These are phyloP conservation scores for Lamellibrachia columna DNA, from an alignment of 2,888 invertebrate genomes.

Conservation along the genomic window DNA sequence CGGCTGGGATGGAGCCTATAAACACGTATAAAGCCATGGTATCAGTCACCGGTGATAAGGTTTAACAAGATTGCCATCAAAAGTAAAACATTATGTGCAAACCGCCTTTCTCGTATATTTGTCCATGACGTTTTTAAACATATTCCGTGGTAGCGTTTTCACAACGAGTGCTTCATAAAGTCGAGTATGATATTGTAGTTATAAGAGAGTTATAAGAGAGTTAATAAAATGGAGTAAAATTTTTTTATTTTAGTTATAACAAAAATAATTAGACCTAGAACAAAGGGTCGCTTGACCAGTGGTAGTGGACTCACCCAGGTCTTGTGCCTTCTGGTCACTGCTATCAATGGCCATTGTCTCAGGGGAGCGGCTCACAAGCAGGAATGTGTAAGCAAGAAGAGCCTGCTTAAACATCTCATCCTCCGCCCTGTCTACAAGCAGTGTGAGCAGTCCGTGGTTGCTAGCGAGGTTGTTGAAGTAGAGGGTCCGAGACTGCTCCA, in stretches of 20 bases:
- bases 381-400: slow-evolving; percentile 57
- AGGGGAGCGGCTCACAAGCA: slow-evolving; percentile 53
- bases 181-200: no score
- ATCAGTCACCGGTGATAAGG: no score
- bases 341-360: slow-evolving; percentile 36
- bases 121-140: no score
- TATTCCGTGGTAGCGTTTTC: no score
- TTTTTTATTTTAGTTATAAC: neutral
- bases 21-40: slow-evolving; percentile 13
- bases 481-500: slow-evolving; percentile 54
- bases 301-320: slow-evolving; percentile 40
- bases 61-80: no score
- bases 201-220: no score
- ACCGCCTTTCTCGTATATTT: no score
- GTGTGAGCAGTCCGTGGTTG: slow-evolving; percentile 59
- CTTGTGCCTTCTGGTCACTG: slow-evolving; percentile 35
- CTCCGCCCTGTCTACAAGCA: slow-evolving; percentile 62
- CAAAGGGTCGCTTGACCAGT: neutral
- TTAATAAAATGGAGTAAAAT: no score
- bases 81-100: no score
- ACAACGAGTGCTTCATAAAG: no score
- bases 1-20: slow-evolving; percentile 53
- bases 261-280: neutral
- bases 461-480: slow-evolving; percentile 64
- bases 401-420: slow-evolving; percentile 64